These are phyloP conservation scores for Antedon mediterranea DNA, from an alignment of 53 echinoderm and acorn worm species.

Conservation along the genomic window DNA sequence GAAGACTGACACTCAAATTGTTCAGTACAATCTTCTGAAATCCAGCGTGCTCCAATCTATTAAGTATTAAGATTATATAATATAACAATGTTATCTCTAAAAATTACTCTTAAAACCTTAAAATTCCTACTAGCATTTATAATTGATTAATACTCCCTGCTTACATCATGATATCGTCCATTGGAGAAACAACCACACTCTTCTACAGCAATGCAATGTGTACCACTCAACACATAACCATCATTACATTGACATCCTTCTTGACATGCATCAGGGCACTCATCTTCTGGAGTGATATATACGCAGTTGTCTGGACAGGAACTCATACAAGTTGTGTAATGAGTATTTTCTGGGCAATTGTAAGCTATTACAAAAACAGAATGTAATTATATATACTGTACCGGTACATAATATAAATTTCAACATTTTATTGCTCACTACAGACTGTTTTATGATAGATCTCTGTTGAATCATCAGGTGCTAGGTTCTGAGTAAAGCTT, in stretches of 20 bases:
- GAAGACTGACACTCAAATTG: neutral
- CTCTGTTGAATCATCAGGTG: too few relatives aligned
- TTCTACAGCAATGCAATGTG: neutral
- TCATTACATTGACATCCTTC: neutral
- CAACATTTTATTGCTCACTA: too few relatives aligned
- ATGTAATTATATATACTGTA: too few relatives aligned
- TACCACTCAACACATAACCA: slow-evolving; percentile 5
- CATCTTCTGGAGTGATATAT: neutral
- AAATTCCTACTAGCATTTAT: neutral
- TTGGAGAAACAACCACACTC: slow-evolving; percentile 10
- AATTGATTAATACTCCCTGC: neutral
- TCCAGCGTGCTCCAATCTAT: slow-evolving; percentile 17
- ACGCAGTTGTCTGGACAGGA: slow-evolving; percentile 6
- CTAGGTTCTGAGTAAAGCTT: too few relatives aligned
- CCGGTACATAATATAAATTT: too few relatives aligned
- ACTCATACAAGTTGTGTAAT: neutral
- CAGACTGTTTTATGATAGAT: too few relatives aligned
- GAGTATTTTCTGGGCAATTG: neutral
- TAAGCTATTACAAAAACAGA: neutral
- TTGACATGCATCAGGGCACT: slow-evolving; percentile 2
- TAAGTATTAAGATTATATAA: slow-evolving; percentile 6
- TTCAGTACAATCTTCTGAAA: slow-evolving; percentile 5
- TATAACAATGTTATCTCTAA: too few relatives aligned
- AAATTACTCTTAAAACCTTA: too few relatives aligned
- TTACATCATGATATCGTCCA: slow-evolving; percentile 10